These are phyloP conservation scores for Thera britannica DNA, from an alignment of 2,888 invertebrate genomes.

Conservation along the genomic window DNA sequence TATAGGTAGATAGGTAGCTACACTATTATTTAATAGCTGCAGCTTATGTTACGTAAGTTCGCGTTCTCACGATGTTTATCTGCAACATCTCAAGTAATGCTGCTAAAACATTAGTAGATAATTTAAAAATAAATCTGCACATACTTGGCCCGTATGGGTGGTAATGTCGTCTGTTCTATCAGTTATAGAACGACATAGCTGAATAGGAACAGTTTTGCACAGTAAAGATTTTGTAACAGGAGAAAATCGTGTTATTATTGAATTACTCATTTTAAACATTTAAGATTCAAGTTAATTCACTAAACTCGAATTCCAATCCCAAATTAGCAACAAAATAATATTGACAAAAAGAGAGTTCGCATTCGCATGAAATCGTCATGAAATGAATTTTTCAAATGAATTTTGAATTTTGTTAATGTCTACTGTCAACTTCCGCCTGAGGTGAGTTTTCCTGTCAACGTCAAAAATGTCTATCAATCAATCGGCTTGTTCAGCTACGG, in stretches of 20 bases:
- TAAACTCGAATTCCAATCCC: too few species aligned
- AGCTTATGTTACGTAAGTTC: not conserved
- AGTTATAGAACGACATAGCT: conserved; percentile 55
- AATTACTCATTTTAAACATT: conserved; percentile 46
- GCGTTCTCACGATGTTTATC: not conserved
- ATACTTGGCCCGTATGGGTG: conserved; percentile 76
- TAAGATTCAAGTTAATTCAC: not conserved
- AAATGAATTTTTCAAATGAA: too few species aligned
- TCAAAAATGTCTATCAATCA: too few species aligned
- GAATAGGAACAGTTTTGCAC: conserved; percentile 37
- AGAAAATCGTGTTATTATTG: conserved; percentile 36
- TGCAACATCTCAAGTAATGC: not conserved
- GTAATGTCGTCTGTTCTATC: conserved; percentile 61
- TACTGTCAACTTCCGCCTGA: too few species aligned
- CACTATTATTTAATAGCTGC: too few species aligned
- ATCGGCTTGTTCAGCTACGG: too few species aligned
- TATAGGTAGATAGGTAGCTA: too few species aligned
- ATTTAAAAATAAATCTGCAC: conserved; percentile 15
- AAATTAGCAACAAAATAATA: too few species aligned
- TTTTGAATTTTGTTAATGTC: too few species aligned
- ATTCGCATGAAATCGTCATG: too few species aligned
- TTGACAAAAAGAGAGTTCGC: too few species aligned
- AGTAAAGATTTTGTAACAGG: conserved; percentile 41
- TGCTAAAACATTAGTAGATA: not conserved
- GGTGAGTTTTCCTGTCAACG: too few species aligned